Percentiles rank a stretch among this genome's conserved stretches.
Evolutionary conservation across 2,113 vertebrate genomes (phyloP).

Genomic region (Etia nguti): DNA sequence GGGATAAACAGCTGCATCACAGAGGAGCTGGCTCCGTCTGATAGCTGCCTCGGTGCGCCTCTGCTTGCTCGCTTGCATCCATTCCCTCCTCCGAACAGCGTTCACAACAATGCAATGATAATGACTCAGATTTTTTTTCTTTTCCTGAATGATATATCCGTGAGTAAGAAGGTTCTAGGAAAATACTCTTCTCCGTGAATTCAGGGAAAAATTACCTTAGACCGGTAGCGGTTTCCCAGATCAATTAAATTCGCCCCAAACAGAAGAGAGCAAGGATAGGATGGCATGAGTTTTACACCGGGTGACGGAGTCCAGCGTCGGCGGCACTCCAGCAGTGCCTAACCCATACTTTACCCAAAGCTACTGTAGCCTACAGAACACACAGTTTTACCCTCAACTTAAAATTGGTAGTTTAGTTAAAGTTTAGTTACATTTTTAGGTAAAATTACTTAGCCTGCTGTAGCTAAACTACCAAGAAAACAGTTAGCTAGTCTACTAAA

Average conservation of each 20-base stretch:
- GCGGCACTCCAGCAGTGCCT: neutral
- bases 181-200: neutral
- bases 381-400: neutral
- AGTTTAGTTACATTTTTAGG: neutral
- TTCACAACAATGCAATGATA: conserved; percentile 44
- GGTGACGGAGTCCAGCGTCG: conserved; percentile 28
- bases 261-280: conserved; percentile 36
- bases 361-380: neutral
- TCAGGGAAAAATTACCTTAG: neutral
- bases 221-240: conserved; percentile 19
- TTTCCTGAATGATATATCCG: neutral
- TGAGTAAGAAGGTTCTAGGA: neutral
- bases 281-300: conserved; percentile 38
- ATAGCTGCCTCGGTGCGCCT: conserved; percentile 37
- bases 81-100: conserved; percentile 27
- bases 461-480: neutral
- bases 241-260: conserved; percentile 55
- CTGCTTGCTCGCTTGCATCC: conserved; percentile 35
- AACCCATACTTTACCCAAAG: neutral
- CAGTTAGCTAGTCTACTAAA: neutral
- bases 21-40: conserved; percentile 32
- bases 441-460: neutral
- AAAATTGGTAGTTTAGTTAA: neutral
- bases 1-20: conserved; percentile 53
- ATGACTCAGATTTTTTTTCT: neutral